These are phyloP conservation scores for Dynastes grantii DNA, from an alignment of 2,888 invertebrate genomes.

Conservation along the genomic window DNA sequence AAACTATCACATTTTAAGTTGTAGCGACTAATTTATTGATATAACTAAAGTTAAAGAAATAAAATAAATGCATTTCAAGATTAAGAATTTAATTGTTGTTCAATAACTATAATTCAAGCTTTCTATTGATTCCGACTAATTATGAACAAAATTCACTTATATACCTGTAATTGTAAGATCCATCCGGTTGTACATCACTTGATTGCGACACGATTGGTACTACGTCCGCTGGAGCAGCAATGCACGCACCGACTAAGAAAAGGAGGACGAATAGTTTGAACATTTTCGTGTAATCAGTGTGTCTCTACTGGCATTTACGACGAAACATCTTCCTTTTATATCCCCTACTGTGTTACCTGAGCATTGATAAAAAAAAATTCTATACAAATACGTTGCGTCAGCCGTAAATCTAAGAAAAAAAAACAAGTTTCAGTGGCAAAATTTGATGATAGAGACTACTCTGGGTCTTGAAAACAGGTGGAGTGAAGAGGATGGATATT, in stretches of 20 bases:
- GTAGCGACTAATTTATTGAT: too few species aligned
- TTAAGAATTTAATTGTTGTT: too few species aligned
- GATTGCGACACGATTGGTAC: slow-evolving; percentile 47
- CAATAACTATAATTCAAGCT: too few species aligned
- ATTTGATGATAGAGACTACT: not conserved
- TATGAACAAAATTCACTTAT: not conserved
- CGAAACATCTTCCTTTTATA: slow-evolving; percentile 45
- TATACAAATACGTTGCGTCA: slow-evolving; percentile 22
- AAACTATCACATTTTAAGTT: too few species aligned
- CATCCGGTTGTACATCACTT: slow-evolving; percentile 50
- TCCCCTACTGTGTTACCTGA: slow-evolving; percentile 11
- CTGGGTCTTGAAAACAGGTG: not conserved
- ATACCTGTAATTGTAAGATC: slow-evolving; percentile 49
- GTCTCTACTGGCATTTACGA: slow-evolving; percentile 41
- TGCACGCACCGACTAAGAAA: slow-evolving; percentile 45
- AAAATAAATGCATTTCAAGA: too few species aligned
- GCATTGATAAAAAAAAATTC: slow-evolving; percentile 30
- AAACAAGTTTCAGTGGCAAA: slow-evolving; percentile 27
- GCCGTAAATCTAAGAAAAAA: slow-evolving; percentile 1
- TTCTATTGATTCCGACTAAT: too few species aligned
- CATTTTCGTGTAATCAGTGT: slow-evolving; percentile 34
- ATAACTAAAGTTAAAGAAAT: too few species aligned
- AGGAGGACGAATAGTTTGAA: slow-evolving; percentile 35
- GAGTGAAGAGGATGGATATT: not conserved
- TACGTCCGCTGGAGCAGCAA: slow-evolving; percentile 44